Percentiles rank a stretch among this genome's conserved stretches.
These are phyloP conservation scores for Chorisops tibialis DNA, from an alignment of 2,888 invertebrate species.

Conservation along the genomic window DNA sequence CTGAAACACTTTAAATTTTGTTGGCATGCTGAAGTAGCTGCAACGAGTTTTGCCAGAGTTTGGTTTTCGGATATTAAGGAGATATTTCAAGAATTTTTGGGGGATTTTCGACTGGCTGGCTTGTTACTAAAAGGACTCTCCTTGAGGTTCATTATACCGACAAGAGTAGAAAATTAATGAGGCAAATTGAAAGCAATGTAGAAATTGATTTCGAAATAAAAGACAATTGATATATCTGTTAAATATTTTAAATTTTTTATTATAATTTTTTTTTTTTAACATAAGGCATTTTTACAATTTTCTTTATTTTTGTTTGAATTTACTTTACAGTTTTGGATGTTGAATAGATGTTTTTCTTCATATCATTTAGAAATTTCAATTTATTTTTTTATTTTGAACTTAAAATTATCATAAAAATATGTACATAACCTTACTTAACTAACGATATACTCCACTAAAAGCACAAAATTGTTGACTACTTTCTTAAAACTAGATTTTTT, in stretches of 20 bases:
- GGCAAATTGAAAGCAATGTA: too few species aligned
- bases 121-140: too few species aligned
- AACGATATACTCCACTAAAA: conserved; percentile 35
- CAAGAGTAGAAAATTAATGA: too few species aligned
- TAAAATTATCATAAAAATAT: conserved; percentile 11
- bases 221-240: background rate
- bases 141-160: too few species aligned
- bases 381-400: conserved; percentile 1
- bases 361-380: background rate
- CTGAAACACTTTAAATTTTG: too few species aligned
- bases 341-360: background rate
- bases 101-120: too few species aligned
- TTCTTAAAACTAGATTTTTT: background rate
- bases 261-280: conserved; percentile 38
- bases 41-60: too few species aligned
- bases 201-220: background rate
- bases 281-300: conserved; percentile 37
- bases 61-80: too few species aligned
- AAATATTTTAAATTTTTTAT: conserved; percentile 13
- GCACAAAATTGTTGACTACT: conserved; percentile 34
- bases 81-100: too few species aligned
- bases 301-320: conserved; percentile 6
- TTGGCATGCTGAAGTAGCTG: too few species aligned
- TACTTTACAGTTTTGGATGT: background rate
- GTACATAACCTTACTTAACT: conserved; percentile 7